A percentile compares a stretch with the other conserved stretches of the same genome.
phyloP scores from a whole-genome alignment of 2,888 invertebrate species.

The Drymonia ruficornis region DNA sequence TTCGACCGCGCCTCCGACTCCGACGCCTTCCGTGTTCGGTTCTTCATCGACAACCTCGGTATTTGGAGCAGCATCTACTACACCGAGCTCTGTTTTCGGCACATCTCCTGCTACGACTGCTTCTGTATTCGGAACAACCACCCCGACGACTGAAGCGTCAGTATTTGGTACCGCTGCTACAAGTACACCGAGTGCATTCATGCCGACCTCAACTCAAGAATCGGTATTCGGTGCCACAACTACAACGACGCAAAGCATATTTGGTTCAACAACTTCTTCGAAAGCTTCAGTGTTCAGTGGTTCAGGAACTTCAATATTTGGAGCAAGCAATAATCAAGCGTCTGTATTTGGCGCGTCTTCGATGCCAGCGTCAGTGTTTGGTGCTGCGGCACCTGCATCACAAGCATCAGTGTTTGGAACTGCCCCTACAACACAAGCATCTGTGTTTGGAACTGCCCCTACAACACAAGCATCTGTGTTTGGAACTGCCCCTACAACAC shows the following conservation, averaged over 20 bases:
- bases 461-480: slow-evolving; percentile 37
- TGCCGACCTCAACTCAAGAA: slow-evolving; percentile 20
- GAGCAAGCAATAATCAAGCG: slow-evolving; percentile 27
- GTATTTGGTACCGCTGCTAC: slow-evolving; percentile 34
- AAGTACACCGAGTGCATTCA: slow-evolving; percentile 19
- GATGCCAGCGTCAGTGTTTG: slow-evolving; percentile 48
- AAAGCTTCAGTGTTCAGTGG: slow-evolving; percentile 5
- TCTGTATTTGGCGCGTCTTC: slow-evolving; percentile 52
- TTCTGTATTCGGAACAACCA: slow-evolving; percentile 37
- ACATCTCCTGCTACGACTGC: slow-evolving; percentile 33
- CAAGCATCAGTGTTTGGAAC: slow-evolving; percentile 54
- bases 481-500: slow-evolving; percentile 30
- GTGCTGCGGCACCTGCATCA: slow-evolving; percentile 34
- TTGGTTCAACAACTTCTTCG: slow-evolving; percentile 9
- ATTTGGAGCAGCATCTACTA: slow-evolving; percentile 47
- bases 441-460: slow-evolving; percentile 50
- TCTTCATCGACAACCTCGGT: slow-evolving; percentile 43
- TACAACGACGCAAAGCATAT: slow-evolving; percentile 23
- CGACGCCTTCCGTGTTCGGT: slow-evolving; percentile 43
- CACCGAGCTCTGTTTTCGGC: slow-evolving; percentile 27
- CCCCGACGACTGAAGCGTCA: slow-evolving; percentile 39
- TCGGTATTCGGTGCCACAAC: slow-evolving; percentile 41
- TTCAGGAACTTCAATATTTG: slow-evolving; percentile 22
- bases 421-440: slow-evolving; percentile 41
- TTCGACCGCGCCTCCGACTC: slow-evolving; percentile 29